These are phyloP conservation scores for Ophioninae sp. DNA, from an alignment of 2,888 invertebrate genomes.

Conservation along the genomic window DNA sequence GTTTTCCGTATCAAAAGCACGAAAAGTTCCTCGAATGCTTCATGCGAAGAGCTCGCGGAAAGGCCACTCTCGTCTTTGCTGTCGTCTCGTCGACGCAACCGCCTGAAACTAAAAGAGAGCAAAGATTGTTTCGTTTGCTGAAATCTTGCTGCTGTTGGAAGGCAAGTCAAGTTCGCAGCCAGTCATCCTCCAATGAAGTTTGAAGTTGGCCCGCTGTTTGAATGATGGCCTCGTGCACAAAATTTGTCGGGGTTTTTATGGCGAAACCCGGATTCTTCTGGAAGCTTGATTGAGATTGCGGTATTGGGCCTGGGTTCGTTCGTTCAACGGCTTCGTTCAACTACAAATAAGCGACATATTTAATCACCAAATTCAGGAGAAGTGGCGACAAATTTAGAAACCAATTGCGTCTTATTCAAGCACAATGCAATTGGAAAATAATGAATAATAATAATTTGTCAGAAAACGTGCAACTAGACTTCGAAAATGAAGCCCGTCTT, in stretches of 20 bases:
- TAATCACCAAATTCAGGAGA: too few species aligned
- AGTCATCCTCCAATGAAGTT: background rate
- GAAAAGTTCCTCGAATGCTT: slow-evolving; percentile 31
- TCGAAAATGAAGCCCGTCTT: background rate
- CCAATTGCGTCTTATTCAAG: background rate
- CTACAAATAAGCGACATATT: background rate
- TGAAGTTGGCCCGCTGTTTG: background rate
- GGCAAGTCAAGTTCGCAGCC: background rate
- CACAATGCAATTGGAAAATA: background rate
- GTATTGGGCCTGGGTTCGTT: background rate
- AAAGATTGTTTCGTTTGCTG: background rate
- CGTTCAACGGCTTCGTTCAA: background rate
- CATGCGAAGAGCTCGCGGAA: slow-evolving; percentile 19
- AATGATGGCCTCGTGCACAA: background rate
- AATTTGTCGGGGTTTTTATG: background rate
- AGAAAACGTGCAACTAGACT: background rate
- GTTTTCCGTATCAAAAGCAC: slow-evolving; percentile 35
- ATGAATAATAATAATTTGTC: background rate
- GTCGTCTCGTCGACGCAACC: slow-evolving; percentile 8
- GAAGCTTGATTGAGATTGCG: background rate
- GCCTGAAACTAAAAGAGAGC: slow-evolving; percentile 15
- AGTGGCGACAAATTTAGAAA: background rate
- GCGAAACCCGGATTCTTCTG: background rate
- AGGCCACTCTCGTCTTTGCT: slow-evolving; percentile 5
- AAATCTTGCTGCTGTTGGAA: background rate